These are phyloP conservation scores for Kryphioiulus occultus DNA, from an alignment of 2,888 invertebrate genomes.

Conservation along the genomic window DNA sequence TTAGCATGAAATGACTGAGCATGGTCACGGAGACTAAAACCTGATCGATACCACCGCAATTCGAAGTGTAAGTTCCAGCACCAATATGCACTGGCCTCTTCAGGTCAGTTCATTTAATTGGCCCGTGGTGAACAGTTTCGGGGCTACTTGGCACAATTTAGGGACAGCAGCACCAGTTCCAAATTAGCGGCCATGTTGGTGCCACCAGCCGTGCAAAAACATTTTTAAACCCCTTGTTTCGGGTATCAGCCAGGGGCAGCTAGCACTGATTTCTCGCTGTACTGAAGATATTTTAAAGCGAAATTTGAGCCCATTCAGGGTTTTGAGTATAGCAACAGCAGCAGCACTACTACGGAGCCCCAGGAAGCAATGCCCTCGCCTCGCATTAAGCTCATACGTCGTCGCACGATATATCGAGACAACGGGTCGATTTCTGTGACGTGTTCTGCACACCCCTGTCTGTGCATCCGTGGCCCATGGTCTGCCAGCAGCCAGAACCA, in stretches of 20 bases:
- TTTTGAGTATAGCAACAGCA: neutral
- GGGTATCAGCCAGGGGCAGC: neutral
- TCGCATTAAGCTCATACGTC: neutral
- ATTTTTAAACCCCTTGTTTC: neutral
- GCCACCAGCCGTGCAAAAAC: no score
- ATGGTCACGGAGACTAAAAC: no score
- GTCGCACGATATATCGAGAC: neutral
- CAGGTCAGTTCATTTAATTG: no score
- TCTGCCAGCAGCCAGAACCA: neutral
- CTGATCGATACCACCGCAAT: no score
- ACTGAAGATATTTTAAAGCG: neutral
- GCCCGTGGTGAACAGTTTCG: no score
- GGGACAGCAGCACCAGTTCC: no score
- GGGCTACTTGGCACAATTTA: no score
- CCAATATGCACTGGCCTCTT: no score
- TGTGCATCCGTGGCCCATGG: neutral
- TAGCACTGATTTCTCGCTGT: neutral
- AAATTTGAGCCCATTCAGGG: conserved; percentile 6
- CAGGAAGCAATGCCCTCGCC: neutral
- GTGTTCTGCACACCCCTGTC: neutral
- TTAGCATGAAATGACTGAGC: no score
- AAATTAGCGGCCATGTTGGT: no score
- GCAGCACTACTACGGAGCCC: neutral
- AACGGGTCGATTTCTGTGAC: conserved; percentile 41
- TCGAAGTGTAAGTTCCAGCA: no score